Evolutionary conservation across 2,113 vertebrate species (phyloP), one percentile per base, ranked within the genome.

Genomic region (Mobula birostris): DNA sequence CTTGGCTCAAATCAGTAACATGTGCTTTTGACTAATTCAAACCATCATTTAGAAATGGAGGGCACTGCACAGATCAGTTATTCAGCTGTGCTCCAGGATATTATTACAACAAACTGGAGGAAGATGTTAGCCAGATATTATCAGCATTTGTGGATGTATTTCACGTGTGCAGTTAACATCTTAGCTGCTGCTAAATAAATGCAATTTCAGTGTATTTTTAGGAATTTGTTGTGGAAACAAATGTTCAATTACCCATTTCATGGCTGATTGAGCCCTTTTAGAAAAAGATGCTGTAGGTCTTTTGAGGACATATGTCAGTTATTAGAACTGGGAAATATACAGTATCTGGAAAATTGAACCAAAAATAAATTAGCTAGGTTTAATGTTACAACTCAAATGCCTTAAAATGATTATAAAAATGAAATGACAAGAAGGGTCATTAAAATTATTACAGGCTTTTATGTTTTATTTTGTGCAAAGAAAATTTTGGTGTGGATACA

Each of bases 341-440:
- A 96, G 95, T 95, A 96, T 96, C 95, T 96, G 96, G 95, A 94
- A 96, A 97, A 96, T 96, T 96, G 97, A 97, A 94, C 96, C 96
- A 97, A 97, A 98, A 98, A 97, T 98, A 93, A 98, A 98, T 98
- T 98, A 98, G 97, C 96, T 96, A 95, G 96, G 96, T 97, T 97
- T 98, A 98, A 98, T 97, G 97, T 97, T 97, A 97, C 96, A 98
- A 97, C 96, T 96, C 97, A 98, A 99, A 98, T 97, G 97, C 95
- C 97, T 96, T 96, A 96, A 97, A 98, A 96, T 95, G 95, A 97
- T 48, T 98, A 98, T 97, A 96, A 98, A 98, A 97, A 96, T 97
- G 96, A 97, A 97, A 97, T 96, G 96, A 96, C 97, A 98, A 96
- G 96, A 95, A 96, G 96, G 48, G 97, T 98, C 97, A 98, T 97